Percentiles rank a stretch among this genome's conserved stretches.
Conservation (phyloP, 2,797 vertebrate genomes). For the Australoheros facetus region DNA sequence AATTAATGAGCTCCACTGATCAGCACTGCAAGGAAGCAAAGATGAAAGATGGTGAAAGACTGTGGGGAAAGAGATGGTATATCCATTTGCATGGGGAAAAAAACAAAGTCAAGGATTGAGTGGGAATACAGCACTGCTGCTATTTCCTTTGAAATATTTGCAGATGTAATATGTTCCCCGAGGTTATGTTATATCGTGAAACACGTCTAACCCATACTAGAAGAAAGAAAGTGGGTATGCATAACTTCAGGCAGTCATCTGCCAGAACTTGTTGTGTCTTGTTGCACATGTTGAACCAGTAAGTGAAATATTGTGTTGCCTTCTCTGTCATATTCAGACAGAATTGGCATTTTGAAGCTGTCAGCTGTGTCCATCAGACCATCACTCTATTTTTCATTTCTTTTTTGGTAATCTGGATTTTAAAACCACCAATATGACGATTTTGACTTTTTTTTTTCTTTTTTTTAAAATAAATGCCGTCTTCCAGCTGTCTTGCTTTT, state of each 20-base stretch:
- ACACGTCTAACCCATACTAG: constrained; percentile 27
- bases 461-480: background rate
- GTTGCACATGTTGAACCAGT: constrained; percentile 7
- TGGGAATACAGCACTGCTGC: background rate
- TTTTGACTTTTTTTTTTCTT: background rate
- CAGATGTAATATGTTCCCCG: constrained; percentile 23
- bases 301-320: background rate
- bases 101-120: background rate
- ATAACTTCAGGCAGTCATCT: constrained; percentile 52
- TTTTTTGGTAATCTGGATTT: background rate
- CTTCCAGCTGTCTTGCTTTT: background rate
- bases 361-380: background rate
- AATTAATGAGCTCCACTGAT: background rate
- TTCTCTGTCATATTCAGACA: background rate
- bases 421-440: background rate
- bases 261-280: constrained; percentile 58
- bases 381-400: no score
- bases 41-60: background rate
- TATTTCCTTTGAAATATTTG: constrained; percentile 1
- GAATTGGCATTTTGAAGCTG: background rate
- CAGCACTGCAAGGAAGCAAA: background rate
- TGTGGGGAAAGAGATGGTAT: background rate
- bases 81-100: background rate
- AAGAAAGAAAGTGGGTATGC: constrained; percentile 28
- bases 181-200: constrained; percentile 47